Evolutionary conservation across 35 echinoderm and acorn worm species (phyloP).

Genomic region (Lytechinus variegatus): DNA sequence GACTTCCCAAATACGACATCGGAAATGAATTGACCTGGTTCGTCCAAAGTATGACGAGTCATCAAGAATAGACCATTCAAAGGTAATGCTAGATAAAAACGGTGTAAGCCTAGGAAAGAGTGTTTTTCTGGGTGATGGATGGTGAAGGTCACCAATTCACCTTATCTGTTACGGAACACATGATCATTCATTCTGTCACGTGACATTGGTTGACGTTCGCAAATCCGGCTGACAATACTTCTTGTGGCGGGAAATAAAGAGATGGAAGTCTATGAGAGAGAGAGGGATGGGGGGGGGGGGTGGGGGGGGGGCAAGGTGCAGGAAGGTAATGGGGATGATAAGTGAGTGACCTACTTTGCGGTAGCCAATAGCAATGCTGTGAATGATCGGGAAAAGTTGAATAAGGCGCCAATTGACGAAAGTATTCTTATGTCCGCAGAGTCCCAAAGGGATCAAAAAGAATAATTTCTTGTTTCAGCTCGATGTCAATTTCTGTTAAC

Average conservation of each 20-base stretch:
- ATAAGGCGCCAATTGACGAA: not conserved
- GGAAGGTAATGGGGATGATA: not conserved
- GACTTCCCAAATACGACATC: not conserved
- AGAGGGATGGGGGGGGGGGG: no score
- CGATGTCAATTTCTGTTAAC: no score
- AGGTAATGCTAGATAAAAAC: not conserved
- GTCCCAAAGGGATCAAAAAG: no score
- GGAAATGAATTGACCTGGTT: not conserved
- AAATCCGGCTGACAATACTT: not conserved
- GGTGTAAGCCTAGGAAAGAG: not conserved
- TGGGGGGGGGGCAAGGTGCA: not conserved
- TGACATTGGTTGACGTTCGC: not conserved
- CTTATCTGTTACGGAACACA: not conserved
- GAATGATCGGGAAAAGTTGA: not conserved
- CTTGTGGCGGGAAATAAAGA: not conserved
- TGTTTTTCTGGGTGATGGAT: not conserved
- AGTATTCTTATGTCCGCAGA: no score
- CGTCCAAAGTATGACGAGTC: not conserved
- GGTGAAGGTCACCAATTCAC: not conserved
- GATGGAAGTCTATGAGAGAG: not conserved
- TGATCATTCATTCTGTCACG: not conserved
- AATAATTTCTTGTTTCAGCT: no score
- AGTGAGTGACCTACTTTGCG: not conserved
- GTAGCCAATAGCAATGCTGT: not conserved
- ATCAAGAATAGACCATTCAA: not conserved